These are phyloP conservation scores for Pachliopta kotzebuea DNA, from an alignment of 2,888 invertebrate genomes.

Conservation along the genomic window DNA sequence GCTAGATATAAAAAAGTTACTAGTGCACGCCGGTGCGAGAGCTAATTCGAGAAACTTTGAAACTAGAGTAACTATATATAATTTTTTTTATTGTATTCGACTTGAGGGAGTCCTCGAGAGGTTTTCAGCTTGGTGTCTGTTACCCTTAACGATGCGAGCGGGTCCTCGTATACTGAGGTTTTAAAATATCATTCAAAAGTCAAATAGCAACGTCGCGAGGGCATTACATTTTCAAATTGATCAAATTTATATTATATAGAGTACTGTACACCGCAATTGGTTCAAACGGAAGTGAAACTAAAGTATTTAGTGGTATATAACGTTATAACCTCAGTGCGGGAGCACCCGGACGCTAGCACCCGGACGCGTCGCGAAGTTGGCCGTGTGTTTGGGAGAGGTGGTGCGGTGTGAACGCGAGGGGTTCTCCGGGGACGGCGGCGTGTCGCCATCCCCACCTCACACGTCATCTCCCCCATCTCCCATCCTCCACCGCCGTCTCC, in stretches of 20 bases:
- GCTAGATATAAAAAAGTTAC: slow-evolving; percentile 62
- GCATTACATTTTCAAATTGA: no score
- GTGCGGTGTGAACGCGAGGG: slow-evolving; percentile 56
- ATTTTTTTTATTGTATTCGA: slow-evolving; percentile 16
- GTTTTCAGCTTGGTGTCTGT: slow-evolving; percentile 11
- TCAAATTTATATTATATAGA: no score
- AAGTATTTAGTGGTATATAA: neutral
- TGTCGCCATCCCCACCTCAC: slow-evolving; percentile 53
- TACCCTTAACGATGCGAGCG: slow-evolving; percentile 8
- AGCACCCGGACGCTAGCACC: slow-evolving; percentile 7
- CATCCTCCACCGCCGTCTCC: neutral
- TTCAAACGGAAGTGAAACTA: no score
- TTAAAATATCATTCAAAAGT: no score
- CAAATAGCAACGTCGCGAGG: no score
- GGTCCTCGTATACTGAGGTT: slow-evolving; percentile 13
- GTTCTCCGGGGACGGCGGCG: slow-evolving; percentile 71
- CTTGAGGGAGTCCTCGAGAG: slow-evolving; percentile 11
- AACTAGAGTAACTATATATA: slow-evolving; percentile 31
- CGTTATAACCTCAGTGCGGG: slow-evolving; percentile 14
- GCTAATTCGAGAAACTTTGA: slow-evolving; percentile 46
- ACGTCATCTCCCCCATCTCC: neutral
- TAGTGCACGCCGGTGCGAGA: slow-evolving; percentile 73
- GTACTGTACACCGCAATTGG: no score
- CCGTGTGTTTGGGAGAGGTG: slow-evolving; percentile 66
- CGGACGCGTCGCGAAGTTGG: slow-evolving; percentile 50